Evolutionary conservation across 1,140 invertebrate species (phyloP).

Genomic region (Bombus soroeensis): DNA sequence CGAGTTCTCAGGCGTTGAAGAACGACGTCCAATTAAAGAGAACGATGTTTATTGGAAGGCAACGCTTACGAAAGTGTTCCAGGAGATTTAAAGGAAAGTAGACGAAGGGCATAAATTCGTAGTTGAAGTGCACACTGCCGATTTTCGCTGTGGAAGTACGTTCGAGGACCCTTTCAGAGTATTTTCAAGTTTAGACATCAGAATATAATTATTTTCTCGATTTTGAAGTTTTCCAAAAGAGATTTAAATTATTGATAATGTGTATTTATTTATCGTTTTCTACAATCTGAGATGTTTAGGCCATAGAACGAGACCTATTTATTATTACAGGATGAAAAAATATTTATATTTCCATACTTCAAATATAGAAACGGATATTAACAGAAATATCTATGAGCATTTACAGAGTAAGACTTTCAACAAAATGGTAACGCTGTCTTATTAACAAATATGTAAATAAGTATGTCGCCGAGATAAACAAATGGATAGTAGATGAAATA

Average conservation of each 20-base stretch:
- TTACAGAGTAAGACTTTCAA: background rate
- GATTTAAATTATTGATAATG: background rate
- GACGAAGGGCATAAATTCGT: background rate
- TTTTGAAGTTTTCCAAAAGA: background rate
- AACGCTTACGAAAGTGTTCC: slow-evolving; percentile 50
- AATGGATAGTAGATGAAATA: background rate
- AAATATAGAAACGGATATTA: background rate
- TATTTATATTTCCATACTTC: background rate
- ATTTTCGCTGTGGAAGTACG: background rate
- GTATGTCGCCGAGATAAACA: background rate
- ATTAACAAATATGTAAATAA: background rate
- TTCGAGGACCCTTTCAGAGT: background rate
- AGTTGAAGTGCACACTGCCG: background rate
- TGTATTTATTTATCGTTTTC: background rate
- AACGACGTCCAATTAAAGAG: slow-evolving; percentile 49
- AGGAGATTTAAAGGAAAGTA: slow-evolving; percentile 35
- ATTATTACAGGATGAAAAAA: background rate
- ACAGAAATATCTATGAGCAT: background rate
- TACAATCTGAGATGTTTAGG: background rate
- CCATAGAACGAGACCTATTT: background rate
- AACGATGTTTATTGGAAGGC: slow-evolving; percentile 51
- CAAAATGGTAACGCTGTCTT: background rate
- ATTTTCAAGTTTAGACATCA: background rate
- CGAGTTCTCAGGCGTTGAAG: slow-evolving; percentile 30
- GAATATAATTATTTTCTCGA: background rate